Base-by-base conservation (phyloP, 2,113 vertebrate species). In the Microtus ochrogaster region DNA sequence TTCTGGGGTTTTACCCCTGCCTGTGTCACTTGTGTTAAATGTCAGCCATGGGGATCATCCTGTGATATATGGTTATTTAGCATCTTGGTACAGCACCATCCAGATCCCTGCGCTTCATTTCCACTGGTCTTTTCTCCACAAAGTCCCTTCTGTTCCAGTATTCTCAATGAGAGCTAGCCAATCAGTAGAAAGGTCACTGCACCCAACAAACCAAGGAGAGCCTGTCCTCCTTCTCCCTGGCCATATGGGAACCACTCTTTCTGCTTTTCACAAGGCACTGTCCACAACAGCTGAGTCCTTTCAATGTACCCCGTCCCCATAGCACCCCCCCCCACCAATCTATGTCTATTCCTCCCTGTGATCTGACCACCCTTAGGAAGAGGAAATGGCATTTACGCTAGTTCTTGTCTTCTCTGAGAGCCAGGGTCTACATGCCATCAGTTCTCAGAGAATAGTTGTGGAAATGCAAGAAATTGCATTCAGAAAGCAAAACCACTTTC, bases 401-500 rank as follows among this genome's bases (percentile, higher is more conserved):
- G 5, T 68, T 11, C 11, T 28, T 2, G 30, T 9, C 21, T 41
- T 16, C 5, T 12, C 82, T 70, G 24, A n/a, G 55, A 87, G 66
- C 55, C 9, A 2, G 24, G 66, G 44, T 36, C 47, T 28, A 30
- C 65, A 14, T 7, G 7, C 61, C 33, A 0, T 6, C 2, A 3
- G 36, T 79, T 63, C 70, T 77, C 79, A 2, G 83, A 24, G 44
- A 83, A 76, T 17, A 79, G 74, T 30, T 65, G 47, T 28, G 74
- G 68, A 83, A 82, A 39, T 16, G 55, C 91, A 79, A 0, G 1
- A 95, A 94, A 97, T 65, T 92, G 88, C 88, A 91, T 96, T 85
- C 72, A 81, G 90, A 93, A 95, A 96, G 93, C 65, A 39, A 93
- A 95, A 96, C 93, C 58, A 36, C 95, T 93, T 94, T 95, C 88